Base-by-base conservation (phyloP, 2,888 invertebrate species). In the Mechanitis messenoides region DNA sequence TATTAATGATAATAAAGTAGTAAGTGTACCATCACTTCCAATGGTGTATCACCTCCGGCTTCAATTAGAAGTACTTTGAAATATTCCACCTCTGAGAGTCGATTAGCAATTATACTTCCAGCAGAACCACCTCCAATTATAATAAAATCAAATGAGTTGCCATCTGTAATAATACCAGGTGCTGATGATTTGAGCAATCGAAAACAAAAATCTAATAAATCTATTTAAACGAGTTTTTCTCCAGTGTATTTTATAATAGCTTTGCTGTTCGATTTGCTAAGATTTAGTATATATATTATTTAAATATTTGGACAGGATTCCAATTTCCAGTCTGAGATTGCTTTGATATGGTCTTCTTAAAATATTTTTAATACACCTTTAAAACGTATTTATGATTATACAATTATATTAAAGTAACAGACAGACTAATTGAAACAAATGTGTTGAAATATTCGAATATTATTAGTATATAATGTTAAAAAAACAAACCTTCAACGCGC, bases 401-500 rank as follows among this genome's bases (percentile, higher is more conserved):
- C 38, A 38, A 38, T 38, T 28, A 47, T 47, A 47, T 47, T 47
- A 20, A 20, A 7, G 28, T 47, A 47, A 28, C n/a, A 47, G 20
- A 47, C 20, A 47, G 5, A 47, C 38, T 38, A 6, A 5, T n/a
- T 3, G 5, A 5, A n/a, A 47, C n/a, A 1, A 20, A 47, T 47
- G 2, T n/a, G 20, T 20, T 20, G 2, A 47, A n/a, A 9, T 3
- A 46, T 3, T 46, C 11, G 11, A 46, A 71, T 38, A 5, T 33
- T 31, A 12, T 42, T 33, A 20, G 20, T 55, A 46, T 12, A 46
- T 46, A n/a, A 46, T 33, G 12, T 58, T 53, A 53, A 20, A 35
- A 56, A 58, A 61, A 56, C 38, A 53, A 31, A 56, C 58, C 58
- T 55, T 73, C 62, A 31, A 42, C 91, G 2, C 92, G 92, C 1